Conservation (phyloP, 2,888 invertebrate species). For the Hymenopus coronatus region DNA sequence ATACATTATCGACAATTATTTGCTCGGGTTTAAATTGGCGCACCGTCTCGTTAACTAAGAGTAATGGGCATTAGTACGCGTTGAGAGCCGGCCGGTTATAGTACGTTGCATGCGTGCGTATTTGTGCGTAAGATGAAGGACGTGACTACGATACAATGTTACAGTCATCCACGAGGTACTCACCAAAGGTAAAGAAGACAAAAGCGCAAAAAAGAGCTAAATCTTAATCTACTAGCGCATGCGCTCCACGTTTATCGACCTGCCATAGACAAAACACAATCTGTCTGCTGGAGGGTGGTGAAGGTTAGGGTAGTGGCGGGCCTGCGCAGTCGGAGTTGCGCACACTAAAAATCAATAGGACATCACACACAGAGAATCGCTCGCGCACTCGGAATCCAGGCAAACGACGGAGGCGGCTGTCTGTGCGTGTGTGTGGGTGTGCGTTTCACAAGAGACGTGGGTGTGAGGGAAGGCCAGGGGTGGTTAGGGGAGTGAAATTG, state of each 20-base stretch:
- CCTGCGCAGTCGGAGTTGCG: constrained; percentile 18
- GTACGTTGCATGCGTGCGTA: not conserved
- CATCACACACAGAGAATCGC: not conserved
- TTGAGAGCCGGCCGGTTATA: not conserved
- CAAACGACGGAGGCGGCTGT: not conserved
- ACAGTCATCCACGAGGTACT: constrained; percentile 45
- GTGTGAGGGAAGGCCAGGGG: not conserved
- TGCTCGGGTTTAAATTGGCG: not conserved
- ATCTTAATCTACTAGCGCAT: constrained; percentile 15
- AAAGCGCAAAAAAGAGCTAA: not conserved
- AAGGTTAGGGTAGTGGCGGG: not conserved
- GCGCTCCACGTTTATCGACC: constrained; percentile 16
- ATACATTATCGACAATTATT: too few species aligned
- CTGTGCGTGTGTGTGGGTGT: not conserved
- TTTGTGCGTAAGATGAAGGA: not conserved
- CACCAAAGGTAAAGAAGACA: constrained; percentile 17
- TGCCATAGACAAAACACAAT: constrained; percentile 22
- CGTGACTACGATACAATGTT: constrained; percentile 47
- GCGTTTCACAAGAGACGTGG: not conserved
- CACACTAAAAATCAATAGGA: constrained; percentile 23
- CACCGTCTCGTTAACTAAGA: not conserved
- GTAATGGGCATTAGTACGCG: not conserved
- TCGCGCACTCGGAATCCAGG: constrained; percentile 8
- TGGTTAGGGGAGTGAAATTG: not conserved
- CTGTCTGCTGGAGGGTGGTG: constrained; percentile 5